Conservation (phyloP, 2,113 vertebrate genomes). For the Mesembrinibis cayennensis region DNA sequence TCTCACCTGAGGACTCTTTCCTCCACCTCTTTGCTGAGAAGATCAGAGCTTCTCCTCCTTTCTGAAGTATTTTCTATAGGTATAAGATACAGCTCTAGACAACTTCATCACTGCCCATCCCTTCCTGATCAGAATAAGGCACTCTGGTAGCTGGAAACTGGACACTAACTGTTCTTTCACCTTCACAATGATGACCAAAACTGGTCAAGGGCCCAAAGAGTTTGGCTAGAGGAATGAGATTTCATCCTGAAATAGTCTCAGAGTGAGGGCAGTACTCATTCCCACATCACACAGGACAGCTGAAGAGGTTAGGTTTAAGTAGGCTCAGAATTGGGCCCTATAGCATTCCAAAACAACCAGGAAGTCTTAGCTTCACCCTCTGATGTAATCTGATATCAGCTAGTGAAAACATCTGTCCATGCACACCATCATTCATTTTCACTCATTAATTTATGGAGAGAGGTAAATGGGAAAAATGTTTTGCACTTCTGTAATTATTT, state of each 20-base stretch:
- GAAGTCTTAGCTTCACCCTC: neutral
- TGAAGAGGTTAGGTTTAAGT: neutral
- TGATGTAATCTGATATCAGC: neutral
- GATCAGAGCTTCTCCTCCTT: neutral
- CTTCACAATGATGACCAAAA: neutral
- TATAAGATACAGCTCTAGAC: neutral
- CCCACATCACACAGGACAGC: neutral
- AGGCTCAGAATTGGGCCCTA: neutral
- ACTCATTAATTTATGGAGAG: neutral
- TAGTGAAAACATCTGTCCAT: neutral
- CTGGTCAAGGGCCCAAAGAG: fast-evolving
- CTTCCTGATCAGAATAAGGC: neutral
- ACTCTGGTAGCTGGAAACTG: neutral
- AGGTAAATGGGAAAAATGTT: neutral
- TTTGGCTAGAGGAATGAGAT: neutral
- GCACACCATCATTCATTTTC: neutral
- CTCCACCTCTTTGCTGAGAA: neutral
- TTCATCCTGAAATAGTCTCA: neutral
- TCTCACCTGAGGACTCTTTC: neutral
- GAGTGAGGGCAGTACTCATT: neutral
- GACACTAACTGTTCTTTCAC: too few species aligned
- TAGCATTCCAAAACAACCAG: neutral
- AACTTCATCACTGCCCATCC: neutral
- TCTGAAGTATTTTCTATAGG: neutral
- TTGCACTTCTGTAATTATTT: neutral